Percentiles rank a stretch among this genome's conserved stretches.
Conservation (phyloP, 2,888 invertebrate genomes). For the Stenodera caucasica region DNA sequence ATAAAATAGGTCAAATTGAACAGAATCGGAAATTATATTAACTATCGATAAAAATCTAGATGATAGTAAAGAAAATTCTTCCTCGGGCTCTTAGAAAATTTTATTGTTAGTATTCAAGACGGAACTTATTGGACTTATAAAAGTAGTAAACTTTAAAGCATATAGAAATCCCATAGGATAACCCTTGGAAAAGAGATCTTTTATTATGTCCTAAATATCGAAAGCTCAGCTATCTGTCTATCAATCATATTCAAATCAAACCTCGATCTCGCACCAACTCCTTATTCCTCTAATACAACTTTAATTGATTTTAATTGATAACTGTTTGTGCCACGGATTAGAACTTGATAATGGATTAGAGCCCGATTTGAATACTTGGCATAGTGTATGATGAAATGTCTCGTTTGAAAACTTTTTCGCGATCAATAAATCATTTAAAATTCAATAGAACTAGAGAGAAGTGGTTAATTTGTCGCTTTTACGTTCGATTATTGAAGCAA, state of each 20-base stretch:
- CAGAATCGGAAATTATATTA: constrained; percentile 26
- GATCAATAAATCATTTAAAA: constrained; percentile 13
- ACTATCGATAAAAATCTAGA: constrained; percentile 21
- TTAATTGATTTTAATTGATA: no score
- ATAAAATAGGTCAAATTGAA: constrained; percentile 27
- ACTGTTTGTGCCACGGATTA: no score
- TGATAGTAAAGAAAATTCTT: neutral
- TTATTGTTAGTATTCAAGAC: constrained; percentile 37
- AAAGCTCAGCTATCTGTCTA: constrained; percentile 31
- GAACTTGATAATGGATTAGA: no score
- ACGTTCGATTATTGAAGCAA: neutral
- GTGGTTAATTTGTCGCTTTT: constrained; percentile 9
- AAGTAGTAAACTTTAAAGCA: constrained; percentile 39
- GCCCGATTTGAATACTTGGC: no score
- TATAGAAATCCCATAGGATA: constrained; percentile 40
- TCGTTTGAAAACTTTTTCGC: neutral
- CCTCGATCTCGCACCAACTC: no score
- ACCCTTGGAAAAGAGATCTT: constrained; percentile 32
- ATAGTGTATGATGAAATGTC: neutral
- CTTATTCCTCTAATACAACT: no score
- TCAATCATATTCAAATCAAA: no score
- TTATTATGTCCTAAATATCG: constrained; percentile 47
- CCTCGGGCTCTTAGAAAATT: no score
- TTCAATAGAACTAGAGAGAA: neutral
- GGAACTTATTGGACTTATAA: constrained; percentile 26